Percentiles rank a stretch among this genome's conserved stretches.
phyloP scores from a whole-genome alignment of 2,888 invertebrate genomes.

The Spicauda simplicius region DNA sequence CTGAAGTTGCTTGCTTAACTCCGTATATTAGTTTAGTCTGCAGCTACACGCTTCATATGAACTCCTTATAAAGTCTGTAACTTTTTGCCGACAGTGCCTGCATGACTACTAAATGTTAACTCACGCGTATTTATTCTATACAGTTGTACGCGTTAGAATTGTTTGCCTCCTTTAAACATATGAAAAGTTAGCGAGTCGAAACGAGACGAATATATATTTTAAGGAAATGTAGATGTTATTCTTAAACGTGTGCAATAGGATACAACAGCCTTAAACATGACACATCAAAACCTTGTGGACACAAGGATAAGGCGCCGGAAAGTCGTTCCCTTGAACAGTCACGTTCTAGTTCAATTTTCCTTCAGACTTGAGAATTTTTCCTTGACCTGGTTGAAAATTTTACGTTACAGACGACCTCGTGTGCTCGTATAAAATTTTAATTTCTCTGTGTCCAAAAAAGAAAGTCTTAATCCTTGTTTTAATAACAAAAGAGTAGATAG shows the following conservation, averaged over 20 bases:
- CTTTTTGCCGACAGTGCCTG: no score
- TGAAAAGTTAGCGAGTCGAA: not conserved
- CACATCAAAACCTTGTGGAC: slow-evolving; percentile 5
- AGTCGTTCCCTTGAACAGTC: slow-evolving; percentile 42
- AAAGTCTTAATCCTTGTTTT: not conserved
- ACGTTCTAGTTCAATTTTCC: slow-evolving; percentile 43
- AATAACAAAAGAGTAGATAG: no score
- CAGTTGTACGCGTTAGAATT: no score
- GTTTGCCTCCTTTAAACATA: not conserved
- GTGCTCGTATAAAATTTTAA: not conserved
- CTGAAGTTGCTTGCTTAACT: no score
- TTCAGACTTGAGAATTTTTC: slow-evolving; percentile 52
- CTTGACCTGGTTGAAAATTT: slow-evolving; percentile 56
- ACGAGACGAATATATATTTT: not conserved
- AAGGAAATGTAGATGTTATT: not conserved
- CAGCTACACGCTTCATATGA: no score
- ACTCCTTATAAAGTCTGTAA: no score
- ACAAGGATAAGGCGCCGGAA: slow-evolving; percentile 50
- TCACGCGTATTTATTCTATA: no score
- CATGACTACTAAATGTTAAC: no score
- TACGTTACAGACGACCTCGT: not conserved
- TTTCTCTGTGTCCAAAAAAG: no score
- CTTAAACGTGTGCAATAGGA: not conserved
- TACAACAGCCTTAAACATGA: not conserved
- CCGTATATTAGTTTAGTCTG: no score